Conservation (phyloP, 2,113 vertebrate species). For the Capra hircus region DNA sequence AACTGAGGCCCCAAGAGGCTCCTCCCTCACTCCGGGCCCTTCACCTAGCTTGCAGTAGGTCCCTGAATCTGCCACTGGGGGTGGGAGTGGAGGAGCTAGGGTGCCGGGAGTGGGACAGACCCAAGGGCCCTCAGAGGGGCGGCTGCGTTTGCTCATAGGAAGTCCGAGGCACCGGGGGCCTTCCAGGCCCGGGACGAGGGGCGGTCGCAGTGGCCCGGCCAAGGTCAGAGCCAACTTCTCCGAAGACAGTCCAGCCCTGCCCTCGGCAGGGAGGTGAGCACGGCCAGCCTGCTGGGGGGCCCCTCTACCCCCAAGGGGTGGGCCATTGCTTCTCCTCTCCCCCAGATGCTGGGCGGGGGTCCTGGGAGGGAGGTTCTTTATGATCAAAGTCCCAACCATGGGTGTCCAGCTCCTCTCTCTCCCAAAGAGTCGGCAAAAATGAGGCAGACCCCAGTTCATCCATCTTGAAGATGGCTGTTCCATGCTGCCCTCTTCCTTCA, state of each 20-base stretch:
- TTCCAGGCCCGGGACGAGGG: constrained; percentile 82
- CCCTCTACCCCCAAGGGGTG: background rate
- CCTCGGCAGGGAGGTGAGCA: constrained; percentile 81
- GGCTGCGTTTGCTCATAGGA: constrained; percentile 73
- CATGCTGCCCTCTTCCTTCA: fast-evolving
- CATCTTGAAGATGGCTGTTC: background rate
- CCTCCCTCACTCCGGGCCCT: background rate
- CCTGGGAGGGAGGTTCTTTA: background rate
- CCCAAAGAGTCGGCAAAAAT: background rate
- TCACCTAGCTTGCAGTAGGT: background rate
- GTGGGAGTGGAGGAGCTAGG: background rate
- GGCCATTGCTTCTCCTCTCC: background rate
- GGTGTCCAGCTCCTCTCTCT: background rate
- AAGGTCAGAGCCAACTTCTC: constrained; percentile 73
- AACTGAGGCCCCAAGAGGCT: constrained; percentile 27
- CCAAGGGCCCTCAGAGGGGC: constrained; percentile 43
- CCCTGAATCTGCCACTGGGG: background rate
- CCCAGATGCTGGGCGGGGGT: background rate
- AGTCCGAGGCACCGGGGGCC: constrained; percentile 80
- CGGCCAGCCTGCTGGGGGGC: background rate
- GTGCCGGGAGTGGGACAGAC: background rate
- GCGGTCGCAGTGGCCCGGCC: constrained; percentile 70
- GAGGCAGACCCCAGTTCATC: background rate
- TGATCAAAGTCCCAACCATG: background rate
- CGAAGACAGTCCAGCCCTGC: constrained; percentile 80